phyloP scores from a whole-genome alignment of 2,888 invertebrate species.

The Tetranychus truncatus region DNA sequence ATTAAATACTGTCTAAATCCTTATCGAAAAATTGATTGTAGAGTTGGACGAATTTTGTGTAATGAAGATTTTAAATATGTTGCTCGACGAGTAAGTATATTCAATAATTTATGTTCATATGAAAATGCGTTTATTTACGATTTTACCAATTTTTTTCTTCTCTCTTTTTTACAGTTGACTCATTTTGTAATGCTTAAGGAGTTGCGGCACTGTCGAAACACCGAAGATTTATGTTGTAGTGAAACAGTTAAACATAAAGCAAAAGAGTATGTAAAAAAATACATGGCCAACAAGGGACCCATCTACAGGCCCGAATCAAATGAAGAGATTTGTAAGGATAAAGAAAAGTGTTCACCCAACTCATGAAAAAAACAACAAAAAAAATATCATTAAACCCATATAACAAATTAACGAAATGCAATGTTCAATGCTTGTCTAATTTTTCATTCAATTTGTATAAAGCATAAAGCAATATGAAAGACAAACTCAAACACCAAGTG shows the following conservation, averaged over 20 bases:
- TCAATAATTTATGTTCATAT: background rate
- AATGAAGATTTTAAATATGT: slow-evolving; percentile 86
- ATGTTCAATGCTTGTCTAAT: background rate
- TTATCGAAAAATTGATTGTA: slow-evolving; percentile 65
- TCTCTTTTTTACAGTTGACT: slow-evolving; percentile 50
- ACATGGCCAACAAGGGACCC: slow-evolving; percentile 71
- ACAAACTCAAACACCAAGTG: too few relatives aligned
- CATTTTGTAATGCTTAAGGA: slow-evolving; percentile 90
- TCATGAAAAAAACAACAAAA: background rate
- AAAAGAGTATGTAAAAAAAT: slow-evolving; percentile 79
- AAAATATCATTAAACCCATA: background rate
- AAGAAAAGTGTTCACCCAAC: slow-evolving; percentile 7
- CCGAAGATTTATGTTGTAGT: slow-evolving; percentile 65
- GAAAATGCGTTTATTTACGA: background rate
- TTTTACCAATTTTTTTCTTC: slow-evolving; percentile 14
- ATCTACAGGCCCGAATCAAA: background rate
- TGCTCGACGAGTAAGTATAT: slow-evolving; percentile 58
- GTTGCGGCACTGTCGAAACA: slow-evolving; percentile 67
- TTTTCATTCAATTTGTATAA: background rate
- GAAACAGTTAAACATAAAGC: slow-evolving; percentile 86
- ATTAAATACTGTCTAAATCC: slow-evolving; percentile 72
- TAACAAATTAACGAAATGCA: background rate
- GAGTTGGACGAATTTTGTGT: slow-evolving; percentile 60
- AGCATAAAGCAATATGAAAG: background rate
- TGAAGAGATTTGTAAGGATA: slow-evolving; percentile 5